Conservation (phyloP, 2,113 vertebrate species). For the Raja brachyura region DNA sequence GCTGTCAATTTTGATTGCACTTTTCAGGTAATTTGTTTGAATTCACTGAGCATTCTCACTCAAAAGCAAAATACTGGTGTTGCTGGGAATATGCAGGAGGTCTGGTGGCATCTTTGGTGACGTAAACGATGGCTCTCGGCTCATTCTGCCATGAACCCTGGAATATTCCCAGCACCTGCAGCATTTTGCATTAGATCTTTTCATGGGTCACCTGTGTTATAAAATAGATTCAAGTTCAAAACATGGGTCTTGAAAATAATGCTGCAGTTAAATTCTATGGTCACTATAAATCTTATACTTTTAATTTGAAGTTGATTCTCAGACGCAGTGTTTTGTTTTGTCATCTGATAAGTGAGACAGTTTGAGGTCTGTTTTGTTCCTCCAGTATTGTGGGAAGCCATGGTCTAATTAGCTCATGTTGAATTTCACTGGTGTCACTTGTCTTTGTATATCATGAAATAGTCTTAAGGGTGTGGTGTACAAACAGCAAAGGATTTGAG, state of each 20-base stretch:
- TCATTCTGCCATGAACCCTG: too few species aligned
- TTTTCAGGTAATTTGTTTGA: neutral
- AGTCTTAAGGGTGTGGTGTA: neutral
- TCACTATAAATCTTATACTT: neutral
- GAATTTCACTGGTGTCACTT: neutral
- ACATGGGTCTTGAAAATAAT: neutral
- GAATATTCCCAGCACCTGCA: too few species aligned
- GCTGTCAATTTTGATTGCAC: neutral
- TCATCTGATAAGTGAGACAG: neutral
- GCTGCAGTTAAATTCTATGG: neutral
- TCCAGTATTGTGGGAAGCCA: neutral
- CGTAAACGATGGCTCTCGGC: too few species aligned
- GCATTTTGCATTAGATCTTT: neutral
- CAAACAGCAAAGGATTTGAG: neutral
- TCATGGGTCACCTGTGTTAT: neutral
- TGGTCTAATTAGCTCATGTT: neutral
- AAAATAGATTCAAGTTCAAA: neutral
- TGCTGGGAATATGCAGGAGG: too few species aligned
- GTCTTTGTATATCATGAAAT: neutral
- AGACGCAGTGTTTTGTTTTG: neutral
- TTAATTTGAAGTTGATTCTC: neutral
- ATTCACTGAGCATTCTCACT: neutral
- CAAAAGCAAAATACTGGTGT: too few species aligned
- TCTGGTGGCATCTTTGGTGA: too few species aligned
- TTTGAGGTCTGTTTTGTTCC: neutral